phyloP scores from a whole-genome alignment of 2,888 invertebrate genomes.

The Apeira syringaria region DNA sequence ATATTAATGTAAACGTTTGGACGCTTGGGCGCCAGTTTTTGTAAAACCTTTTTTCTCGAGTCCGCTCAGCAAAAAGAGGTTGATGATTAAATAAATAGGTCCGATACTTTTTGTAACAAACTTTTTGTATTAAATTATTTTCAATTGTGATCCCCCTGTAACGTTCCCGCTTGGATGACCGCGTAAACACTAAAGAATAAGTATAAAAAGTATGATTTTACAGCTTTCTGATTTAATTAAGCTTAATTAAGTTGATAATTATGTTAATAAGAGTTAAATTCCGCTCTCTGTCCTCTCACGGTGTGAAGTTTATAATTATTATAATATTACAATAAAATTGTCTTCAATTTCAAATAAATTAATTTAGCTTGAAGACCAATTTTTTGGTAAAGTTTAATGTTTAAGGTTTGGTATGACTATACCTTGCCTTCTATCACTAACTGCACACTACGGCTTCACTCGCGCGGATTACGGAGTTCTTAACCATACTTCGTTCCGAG shows the following conservation, averaged over 20 bases:
- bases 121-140: constrained; percentile 15
- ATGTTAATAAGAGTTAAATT: constrained; percentile 32
- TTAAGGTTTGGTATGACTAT: no score
- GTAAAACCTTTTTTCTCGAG: constrained; percentile 4
- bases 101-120: constrained; percentile 4
- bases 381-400: no score
- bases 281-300: constrained; percentile 56
- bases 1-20: no score
- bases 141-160: constrained; percentile 18
- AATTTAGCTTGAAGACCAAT: no score
- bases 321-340: no score
- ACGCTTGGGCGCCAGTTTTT: constrained; percentile 8
- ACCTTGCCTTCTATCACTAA: no score
- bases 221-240: constrained; percentile 63
- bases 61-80: constrained; percentile 2
- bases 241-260: constrained; percentile 57
- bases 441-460: no score
- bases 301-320: constrained; percentile 25
- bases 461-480: no score
- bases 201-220: constrained; percentile 28
- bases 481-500: no score
- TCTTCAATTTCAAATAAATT: no score
- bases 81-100: constrained; percentile 1
- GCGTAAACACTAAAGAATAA: constrained; percentile 15
- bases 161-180: constrained; percentile 31